Evolutionary conservation across 2,113 vertebrate genomes (phyloP).

Genomic region (Forbesichthys papilliferus): DNA sequence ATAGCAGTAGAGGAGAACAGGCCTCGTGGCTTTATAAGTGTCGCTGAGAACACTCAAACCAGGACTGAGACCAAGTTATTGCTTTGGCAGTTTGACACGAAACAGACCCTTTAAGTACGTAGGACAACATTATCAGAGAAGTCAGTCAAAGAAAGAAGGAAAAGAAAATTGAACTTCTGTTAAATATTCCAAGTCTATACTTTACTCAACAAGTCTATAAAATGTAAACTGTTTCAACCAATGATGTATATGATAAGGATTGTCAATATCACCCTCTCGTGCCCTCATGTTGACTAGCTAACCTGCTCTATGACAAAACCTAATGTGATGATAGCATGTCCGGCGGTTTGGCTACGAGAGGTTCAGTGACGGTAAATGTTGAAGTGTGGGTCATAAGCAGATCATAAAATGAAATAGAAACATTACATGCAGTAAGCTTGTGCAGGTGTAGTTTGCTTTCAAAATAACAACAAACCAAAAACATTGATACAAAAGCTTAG

Average conservation of each 20-base stretch:
- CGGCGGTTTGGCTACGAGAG: too few relatives aligned
- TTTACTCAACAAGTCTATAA: too few relatives aligned
- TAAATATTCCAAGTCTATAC: neutral
- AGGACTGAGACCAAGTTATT: constrained; percentile 37
- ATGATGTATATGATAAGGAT: too few relatives aligned
- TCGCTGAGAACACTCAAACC: constrained; percentile 44
- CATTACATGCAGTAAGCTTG: too few relatives aligned
- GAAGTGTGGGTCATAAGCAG: too few relatives aligned
- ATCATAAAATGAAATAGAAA: too few relatives aligned
- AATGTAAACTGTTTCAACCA: too few relatives aligned
- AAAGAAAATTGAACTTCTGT: neutral
- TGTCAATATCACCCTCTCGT: neutral
- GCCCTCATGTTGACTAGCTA: neutral
- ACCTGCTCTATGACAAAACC: neutral
- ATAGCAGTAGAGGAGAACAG: constrained; percentile 15
- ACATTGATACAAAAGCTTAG: neutral
- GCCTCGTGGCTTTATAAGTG: constrained; percentile 32
- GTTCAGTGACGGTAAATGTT: too few relatives aligned
- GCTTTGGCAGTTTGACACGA: constrained; percentile 31
- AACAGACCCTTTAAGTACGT: constrained; percentile 28
- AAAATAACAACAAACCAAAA: neutral
- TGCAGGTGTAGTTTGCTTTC: too few relatives aligned
- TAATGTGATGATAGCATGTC: neutral
- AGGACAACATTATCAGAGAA: neutral
- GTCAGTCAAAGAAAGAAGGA: neutral